Evolutionary conservation across 2,888 invertebrate genomes (phyloP).

Genomic region (Melanchra persicariae): DNA sequence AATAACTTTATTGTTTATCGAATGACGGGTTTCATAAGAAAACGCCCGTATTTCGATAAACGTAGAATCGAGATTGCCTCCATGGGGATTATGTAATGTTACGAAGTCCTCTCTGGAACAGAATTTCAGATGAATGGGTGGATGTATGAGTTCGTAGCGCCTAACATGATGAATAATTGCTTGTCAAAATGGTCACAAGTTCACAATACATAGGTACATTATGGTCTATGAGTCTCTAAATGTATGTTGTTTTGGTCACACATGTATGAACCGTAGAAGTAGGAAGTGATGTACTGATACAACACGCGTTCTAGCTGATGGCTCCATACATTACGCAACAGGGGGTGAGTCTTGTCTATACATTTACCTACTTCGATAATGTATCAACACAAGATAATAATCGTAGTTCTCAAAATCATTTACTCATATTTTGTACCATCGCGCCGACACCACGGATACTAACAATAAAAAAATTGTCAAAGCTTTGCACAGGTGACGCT

Average conservation of each 20-base stretch:
- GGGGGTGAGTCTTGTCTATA: constrained; percentile 17
- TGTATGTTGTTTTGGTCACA: not conserved
- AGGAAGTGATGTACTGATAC: constrained; percentile 5
- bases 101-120: not conserved
- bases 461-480: constrained; percentile 4
- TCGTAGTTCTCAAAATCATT: constrained; percentile 14
- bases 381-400: constrained; percentile 5
- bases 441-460: not conserved
- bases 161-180: too few relatives aligned
- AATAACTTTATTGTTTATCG: constrained; percentile 5
- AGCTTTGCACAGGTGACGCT: constrained; percentile 18
- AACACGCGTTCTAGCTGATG: not conserved
- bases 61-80: not conserved
- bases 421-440: not conserved
- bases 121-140: not conserved
- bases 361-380: constrained; percentile 2
- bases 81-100: not conserved
- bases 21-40: not conserved
- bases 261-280: not conserved
- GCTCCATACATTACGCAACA: constrained; percentile 14
- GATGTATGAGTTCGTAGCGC: not conserved
- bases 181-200: not conserved
- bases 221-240: not conserved
- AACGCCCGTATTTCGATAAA: too few relatives aligned
- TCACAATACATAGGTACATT: not conserved